Percentiles rank a stretch among this genome's conserved stretches.
These are phyloP conservation scores for Campylomormyrus tamandua DNA, from an alignment of 2,113 vertebrate genomes.

Conservation along the genomic window DNA sequence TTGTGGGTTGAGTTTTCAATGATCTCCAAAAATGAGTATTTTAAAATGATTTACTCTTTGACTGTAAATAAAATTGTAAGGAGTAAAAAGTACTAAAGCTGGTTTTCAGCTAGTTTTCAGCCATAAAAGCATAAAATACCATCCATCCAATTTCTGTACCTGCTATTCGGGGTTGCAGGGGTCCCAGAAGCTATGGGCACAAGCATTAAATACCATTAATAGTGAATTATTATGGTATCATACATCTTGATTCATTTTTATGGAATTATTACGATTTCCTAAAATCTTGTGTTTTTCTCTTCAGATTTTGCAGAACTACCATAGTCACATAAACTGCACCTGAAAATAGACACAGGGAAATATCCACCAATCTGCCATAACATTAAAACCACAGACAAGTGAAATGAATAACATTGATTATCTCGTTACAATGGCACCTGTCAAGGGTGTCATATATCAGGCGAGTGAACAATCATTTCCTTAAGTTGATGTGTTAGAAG, in stretches of 20 bases:
- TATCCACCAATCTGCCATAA: too few relatives aligned
- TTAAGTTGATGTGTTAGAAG: too few relatives aligned
- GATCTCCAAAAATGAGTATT: neutral
- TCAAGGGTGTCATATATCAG: neutral
- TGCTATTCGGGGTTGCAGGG: too few relatives aligned
- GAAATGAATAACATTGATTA: neutral
- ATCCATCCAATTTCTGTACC: too few relatives aligned
- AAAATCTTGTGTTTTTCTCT: neutral
- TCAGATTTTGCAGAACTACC: neutral
- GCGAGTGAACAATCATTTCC: neutral
- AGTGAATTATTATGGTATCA: neutral
- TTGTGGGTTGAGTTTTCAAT: neutral
- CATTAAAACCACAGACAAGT: too few relatives aligned
- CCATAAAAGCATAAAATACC: too few relatives aligned
- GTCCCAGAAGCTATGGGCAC: neutral
- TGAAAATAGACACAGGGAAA: too few relatives aligned
- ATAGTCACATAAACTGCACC: too few relatives aligned
- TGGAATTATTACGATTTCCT: neutral
- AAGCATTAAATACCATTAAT: neutral
- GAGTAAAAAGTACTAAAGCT: too few relatives aligned
- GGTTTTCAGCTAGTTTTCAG: too few relatives aligned
- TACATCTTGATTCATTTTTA: neutral
- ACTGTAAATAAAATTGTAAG: too few relatives aligned
- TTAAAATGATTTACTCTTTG: too few relatives aligned
- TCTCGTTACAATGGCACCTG: neutral